phyloP scores from a whole-genome alignment of 1,140 invertebrate species.

The Meloidogyne exigua region DNA sequence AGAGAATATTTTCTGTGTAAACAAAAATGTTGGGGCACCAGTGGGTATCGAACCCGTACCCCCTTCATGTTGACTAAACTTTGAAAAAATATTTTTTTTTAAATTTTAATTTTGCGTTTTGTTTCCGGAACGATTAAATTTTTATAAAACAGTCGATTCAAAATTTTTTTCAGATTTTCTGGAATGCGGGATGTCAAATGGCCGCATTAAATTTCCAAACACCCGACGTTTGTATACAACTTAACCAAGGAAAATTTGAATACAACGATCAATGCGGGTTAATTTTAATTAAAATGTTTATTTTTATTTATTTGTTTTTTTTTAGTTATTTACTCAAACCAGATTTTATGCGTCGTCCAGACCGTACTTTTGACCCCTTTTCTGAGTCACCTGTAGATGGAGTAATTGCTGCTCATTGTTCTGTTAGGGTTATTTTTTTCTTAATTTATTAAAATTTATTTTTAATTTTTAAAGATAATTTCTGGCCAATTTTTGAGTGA shows the following conservation, averaged over 20 bases:
- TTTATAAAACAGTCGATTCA: too few relatives aligned
- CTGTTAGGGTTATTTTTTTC: conserved; percentile 76
- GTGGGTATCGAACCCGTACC: too few relatives aligned
- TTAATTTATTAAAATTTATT: neutral
- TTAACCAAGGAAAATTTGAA: conserved; percentile 99
- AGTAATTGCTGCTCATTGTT: conserved; percentile 95
- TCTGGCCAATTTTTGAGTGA: conserved; percentile 99
- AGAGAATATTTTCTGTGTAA: too few relatives aligned
- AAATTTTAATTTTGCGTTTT: too few relatives aligned
- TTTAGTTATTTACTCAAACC: conserved; percentile 94
- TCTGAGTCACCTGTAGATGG: conserved; percentile 96
- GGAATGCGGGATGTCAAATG: conserved; percentile 99
- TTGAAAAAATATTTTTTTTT: too few relatives aligned
- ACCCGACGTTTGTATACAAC: conserved; percentile 95
- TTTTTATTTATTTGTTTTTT: neutral
- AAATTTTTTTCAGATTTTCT: conserved; percentile 74
- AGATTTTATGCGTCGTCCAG: conserved; percentile 94
- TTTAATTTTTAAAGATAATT: conserved; percentile 74
- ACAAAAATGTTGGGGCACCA: too few relatives aligned
- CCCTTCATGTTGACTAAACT: too few relatives aligned
- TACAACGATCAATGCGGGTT: conserved; percentile 77
- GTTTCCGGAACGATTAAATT: too few relatives aligned
- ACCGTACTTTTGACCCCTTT: conserved; percentile 96
- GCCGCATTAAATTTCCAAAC: conserved; percentile 99
- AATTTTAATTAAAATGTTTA: neutral